Conservation (phyloP, 2,797 vertebrate species). For the Geotrypetes seraphini region DNA sequence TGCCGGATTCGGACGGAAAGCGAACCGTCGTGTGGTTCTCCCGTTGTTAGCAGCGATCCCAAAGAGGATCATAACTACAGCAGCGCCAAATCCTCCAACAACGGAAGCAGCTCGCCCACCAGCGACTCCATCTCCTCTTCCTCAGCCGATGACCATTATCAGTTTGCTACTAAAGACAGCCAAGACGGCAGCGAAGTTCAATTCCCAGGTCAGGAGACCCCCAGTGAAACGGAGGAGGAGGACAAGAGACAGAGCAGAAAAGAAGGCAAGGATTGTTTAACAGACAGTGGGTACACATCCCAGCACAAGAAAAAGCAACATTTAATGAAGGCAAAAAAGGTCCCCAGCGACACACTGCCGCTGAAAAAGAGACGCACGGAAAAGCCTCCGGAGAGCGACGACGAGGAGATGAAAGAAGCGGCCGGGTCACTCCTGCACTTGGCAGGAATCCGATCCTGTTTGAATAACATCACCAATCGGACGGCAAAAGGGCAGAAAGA, state of each 20-base stretch:
- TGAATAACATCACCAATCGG: slow-evolving; percentile 97
- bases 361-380: slow-evolving; percentile 94
- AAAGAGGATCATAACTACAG: slow-evolving; percentile 95
- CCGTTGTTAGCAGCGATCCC: slow-evolving; percentile 76
- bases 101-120: slow-evolving; percentile 64
- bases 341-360: slow-evolving; percentile 83
- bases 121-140: slow-evolving; percentile 62
- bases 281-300: slow-evolving; percentile 58
- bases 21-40: slow-evolving; percentile 73
- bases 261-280: slow-evolving; percentile 69
- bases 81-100: slow-evolving; percentile 78
- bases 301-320: slow-evolving; percentile 78
- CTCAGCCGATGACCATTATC: slow-evolving; percentile 58
- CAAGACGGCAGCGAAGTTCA: slow-evolving; percentile 75
- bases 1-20: slow-evolving; percentile 79
- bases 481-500: slow-evolving; percentile 93
- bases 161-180: slow-evolving; percentile 68
- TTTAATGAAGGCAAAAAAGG: slow-evolving; percentile 74
- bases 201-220: slow-evolving; percentile 64
- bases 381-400: slow-evolving; percentile 86
- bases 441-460: slow-evolving; percentile 85
- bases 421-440: slow-evolving; percentile 91
- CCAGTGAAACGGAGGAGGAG: slow-evolving; percentile 72
- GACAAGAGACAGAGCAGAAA: slow-evolving; percentile 68
- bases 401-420: slow-evolving; percentile 97